These are phyloP conservation scores for Centropyge bicolor DNA, from an alignment of 2,797 vertebrate genomes.

Conservation along the genomic window DNA sequence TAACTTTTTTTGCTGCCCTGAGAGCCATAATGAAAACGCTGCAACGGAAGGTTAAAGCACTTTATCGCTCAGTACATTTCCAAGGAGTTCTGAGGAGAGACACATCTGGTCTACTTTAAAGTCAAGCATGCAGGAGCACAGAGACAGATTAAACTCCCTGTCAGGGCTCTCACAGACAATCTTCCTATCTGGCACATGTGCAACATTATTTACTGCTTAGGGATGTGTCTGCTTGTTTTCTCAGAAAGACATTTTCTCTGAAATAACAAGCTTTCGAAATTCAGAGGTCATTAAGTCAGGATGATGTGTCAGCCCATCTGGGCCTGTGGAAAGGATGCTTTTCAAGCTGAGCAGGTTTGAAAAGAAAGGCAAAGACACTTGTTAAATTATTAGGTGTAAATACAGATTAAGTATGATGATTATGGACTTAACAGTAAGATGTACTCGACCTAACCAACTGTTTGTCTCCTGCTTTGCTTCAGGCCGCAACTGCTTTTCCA, in stretches of 20 bases:
- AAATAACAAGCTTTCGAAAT: conserved; percentile 57
- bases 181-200: conserved; percentile 22
- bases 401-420: conserved; percentile 45
- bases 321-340: conserved; percentile 16
- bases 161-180: conserved; percentile 24
- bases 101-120: conserved; percentile 28
- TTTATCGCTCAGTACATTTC: conserved; percentile 32
- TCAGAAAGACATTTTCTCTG: conserved; percentile 26
- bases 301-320: conserved; percentile 42
- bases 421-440: conserved; percentile 27
- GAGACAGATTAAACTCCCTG: conserved; percentile 48
- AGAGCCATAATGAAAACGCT: conserved; percentile 32
- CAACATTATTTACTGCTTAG: conserved; percentile 10
- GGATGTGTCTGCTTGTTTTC: conserved; percentile 1
- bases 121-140: conserved; percentile 11
- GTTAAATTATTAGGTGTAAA: conserved; percentile 34
- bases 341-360: conserved; percentile 47
- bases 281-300: conserved; percentile 42
- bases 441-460: conserved; percentile 14
- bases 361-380: conserved; percentile 16
- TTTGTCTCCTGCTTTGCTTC: conserved; percentile 13
- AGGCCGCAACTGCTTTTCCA: conserved; percentile 18
- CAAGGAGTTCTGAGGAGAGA: conserved; percentile 25
- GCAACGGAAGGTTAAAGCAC: conserved; percentile 28
- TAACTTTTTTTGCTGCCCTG: neutral